A percentile compares a stretch with the other conserved stretches of the same genome.
Conservation (phyloP, 1,140 invertebrate species). For the Drosophila cardini region DNA sequence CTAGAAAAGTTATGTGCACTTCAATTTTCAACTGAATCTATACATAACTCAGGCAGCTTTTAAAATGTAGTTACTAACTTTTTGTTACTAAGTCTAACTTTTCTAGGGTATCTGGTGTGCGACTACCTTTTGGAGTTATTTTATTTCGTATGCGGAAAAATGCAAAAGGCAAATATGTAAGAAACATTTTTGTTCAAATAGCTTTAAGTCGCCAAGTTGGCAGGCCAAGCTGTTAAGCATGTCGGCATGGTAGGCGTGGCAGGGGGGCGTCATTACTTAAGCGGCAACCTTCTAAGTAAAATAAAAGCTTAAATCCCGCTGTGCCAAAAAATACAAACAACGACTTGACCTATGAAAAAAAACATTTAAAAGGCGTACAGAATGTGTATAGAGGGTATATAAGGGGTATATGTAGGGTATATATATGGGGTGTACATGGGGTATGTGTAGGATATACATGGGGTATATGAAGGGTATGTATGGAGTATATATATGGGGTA, state of each 20-base stretch:
- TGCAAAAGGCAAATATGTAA: constrained; percentile 71
- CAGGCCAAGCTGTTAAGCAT: constrained; percentile 33
- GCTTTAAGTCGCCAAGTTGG: constrained; percentile 58
- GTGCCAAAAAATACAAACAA: constrained; percentile 29
- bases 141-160: constrained; percentile 31
- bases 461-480: background rate
- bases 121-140: background rate
- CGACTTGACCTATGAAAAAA: constrained; percentile 32
- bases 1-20: background rate
- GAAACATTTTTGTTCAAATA: constrained; percentile 57
- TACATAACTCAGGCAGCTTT: background rate
- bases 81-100: background rate
- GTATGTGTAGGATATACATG: background rate
- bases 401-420: background rate
- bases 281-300: constrained; percentile 25
- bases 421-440: background rate
- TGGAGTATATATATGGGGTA: background rate
- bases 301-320: constrained; percentile 34
- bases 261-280: constrained; percentile 18
- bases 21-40: background rate
- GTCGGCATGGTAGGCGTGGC: constrained; percentile 8
- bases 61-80: background rate
- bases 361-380: background rate
- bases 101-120: constrained; percentile 9
- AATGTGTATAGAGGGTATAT: constrained; percentile 3